Evolutionary conservation across 2,113 vertebrate genomes (phyloP).

Genomic region (Menura novaehollandiae): DNA sequence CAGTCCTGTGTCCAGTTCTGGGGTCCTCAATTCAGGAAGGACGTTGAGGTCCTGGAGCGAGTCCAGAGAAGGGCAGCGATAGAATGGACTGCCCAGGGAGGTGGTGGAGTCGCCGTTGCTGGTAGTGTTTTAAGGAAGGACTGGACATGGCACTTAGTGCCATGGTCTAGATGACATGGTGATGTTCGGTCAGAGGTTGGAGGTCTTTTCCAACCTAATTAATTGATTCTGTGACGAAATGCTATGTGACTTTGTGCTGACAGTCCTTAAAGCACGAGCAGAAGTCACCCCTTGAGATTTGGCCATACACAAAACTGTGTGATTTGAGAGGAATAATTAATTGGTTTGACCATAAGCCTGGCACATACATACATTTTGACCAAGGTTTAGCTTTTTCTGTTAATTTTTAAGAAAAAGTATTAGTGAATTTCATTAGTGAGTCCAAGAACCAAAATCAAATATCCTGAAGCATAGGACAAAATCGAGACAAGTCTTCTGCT

Average conservation of each 20-base stretch:
- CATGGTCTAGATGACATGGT: accelerated
- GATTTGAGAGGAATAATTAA: too few relatives aligned
- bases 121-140: too few relatives aligned
- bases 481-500: accelerated
- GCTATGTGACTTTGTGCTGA: neutral
- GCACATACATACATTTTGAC: accelerated
- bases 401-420: neutral
- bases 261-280: too few relatives aligned
- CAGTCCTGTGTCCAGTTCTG: neutral
- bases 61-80: neutral
- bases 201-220: neutral
- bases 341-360: neutral
- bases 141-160: neutral
- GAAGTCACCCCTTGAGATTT: accelerated
- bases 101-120: neutral
- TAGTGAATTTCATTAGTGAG: neutral
- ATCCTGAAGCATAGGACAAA: accelerated
- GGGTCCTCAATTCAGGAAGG: accelerated
- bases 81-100: neutral
- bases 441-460: neutral
- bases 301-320: accelerated
- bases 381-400: accelerated
- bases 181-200: neutral
- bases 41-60: neutral
- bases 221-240: accelerated